Evolutionary conservation across 2,888 invertebrate genomes (phyloP), one percentile per base, ranked within the genome.

Genomic region (Disparrhopalites patrizii): DNA sequence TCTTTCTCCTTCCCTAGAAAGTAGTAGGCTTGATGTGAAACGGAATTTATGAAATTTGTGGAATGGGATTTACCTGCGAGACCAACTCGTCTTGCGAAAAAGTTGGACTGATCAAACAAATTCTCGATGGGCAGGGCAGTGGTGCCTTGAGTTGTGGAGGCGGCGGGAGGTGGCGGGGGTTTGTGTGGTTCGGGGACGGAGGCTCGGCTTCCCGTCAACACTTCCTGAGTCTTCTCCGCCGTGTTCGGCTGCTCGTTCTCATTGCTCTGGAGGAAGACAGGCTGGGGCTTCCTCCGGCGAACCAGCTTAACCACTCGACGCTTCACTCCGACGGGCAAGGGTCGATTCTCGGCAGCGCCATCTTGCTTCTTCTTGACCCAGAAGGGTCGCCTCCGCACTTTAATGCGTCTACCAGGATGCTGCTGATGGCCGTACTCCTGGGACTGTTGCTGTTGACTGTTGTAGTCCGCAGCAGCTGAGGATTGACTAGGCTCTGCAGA

Each of bases 271-370:
- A 66, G 8, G 33, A 66, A 69, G 51, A 69, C 69, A 8, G 69
- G 69, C 31, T 61, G 62, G n/a, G 52, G 72, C 54, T 70, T 60
- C 50, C 66, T 57, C 36, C 73, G 63, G 23, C 73, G 67, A 25
- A 74, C 72, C 10, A 74, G 43, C 28, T 71, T 68, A 8, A 74
- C 72, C 3, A 74, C 67, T 62, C 72, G 71, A 5, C 70, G 66
- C 18, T 66, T 66, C n/a, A 55, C 33, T 3, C 56, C 56, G 20
- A 38, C 47, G 13, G 54, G 55, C 20, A 50, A 40, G 3, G 66
- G 54, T 7, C 62, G 66, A n/a, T 25, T 13, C 23, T 51, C 55
- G 20, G 38, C 66, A 38, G 18, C 8, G 2, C n/a, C 31, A 4
- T 3, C 23, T 3, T 20, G 13, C 30, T 30, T 30, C 31, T 20